Percentiles rank a stretch among this genome's conserved stretches.
These are phyloP conservation scores for Perithous albicinctus DNA, from an alignment of 2,888 invertebrate genomes.

Conservation along the genomic window DNA sequence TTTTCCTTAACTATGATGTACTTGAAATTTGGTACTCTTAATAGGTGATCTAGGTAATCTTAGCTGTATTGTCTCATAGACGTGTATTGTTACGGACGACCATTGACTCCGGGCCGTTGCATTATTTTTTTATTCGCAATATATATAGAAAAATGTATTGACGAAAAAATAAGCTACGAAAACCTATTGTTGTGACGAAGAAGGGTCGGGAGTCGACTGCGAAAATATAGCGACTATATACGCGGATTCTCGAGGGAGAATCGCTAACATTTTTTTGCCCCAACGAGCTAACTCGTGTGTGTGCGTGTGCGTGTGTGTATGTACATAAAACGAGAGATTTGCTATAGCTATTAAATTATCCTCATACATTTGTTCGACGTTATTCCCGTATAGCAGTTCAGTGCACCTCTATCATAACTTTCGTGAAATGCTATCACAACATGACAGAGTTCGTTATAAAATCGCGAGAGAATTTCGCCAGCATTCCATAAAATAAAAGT, in stretches of 20 bases:
- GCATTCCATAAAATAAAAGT: neutral
- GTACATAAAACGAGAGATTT: neutral
- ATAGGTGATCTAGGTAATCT: no score
- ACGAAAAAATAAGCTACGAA: neutral
- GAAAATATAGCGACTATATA: slow-evolving; percentile 1
- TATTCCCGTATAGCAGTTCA: neutral
- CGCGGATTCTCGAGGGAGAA: neutral
- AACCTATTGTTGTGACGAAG: neutral
- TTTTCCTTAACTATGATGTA: no score
- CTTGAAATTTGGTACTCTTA: no score
- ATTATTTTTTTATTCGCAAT: neutral
- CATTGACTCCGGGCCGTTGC: neutral
- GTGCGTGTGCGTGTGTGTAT: no score
- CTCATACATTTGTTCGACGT: neutral
- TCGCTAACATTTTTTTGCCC: neutral
- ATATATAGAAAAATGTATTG: neutral
- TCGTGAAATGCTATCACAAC: slow-evolving; percentile 5
- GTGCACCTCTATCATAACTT: slow-evolving; percentile 9
- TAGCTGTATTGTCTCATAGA: no score
- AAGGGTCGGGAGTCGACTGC: neutral
- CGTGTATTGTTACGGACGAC: neutral
- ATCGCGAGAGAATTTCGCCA: slow-evolving; percentile 8
- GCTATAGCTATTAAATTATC: slow-evolving; percentile 25
- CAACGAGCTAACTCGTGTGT: neutral
- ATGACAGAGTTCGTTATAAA: slow-evolving; percentile 32